These are phyloP conservation scores for Pogonophryne albipinna DNA, from an alignment of 2,797 vertebrate species.

Conservation along the genomic window DNA sequence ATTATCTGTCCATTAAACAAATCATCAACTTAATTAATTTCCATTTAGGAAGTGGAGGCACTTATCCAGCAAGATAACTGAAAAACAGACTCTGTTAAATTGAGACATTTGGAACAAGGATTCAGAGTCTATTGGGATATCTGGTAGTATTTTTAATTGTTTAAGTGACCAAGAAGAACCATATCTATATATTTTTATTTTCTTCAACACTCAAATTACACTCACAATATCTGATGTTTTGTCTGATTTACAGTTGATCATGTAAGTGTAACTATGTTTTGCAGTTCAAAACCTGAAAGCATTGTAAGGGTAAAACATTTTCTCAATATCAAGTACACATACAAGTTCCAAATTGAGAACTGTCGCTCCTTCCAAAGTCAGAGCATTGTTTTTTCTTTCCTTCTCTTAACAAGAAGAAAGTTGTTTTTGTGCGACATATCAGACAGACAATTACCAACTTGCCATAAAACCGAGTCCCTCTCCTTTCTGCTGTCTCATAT, in stretches of 20 bases:
- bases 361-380: not conserved
- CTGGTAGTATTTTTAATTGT: not conserved
- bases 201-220: too few species aligned
- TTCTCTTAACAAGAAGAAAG: not conserved
- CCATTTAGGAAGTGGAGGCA: conserved; percentile 40
- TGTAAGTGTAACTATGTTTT: too few species aligned
- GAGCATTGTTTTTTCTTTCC: not conserved
- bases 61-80: conserved; percentile 44
- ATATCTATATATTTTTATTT: too few species aligned
- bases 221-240: too few species aligned
- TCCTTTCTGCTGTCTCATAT: too few species aligned
- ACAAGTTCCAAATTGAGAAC: not conserved
- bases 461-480: too few species aligned
- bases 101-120: conserved; percentile 38
- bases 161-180: not conserved
- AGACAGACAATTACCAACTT: too few species aligned
- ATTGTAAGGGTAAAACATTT: not conserved
- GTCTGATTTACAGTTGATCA: too few species aligned
- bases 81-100: conserved; percentile 46
- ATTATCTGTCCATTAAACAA: conserved; percentile 63
- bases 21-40: conserved; percentile 63
- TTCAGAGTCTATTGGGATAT: conserved; percentile 22
- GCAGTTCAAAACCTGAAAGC: not conserved
- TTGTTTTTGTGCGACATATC: not conserved
- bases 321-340: not conserved